Evolutionary conservation across 2,888 invertebrate genomes (phyloP).

Genomic region (Lacanobia oleracea): DNA sequence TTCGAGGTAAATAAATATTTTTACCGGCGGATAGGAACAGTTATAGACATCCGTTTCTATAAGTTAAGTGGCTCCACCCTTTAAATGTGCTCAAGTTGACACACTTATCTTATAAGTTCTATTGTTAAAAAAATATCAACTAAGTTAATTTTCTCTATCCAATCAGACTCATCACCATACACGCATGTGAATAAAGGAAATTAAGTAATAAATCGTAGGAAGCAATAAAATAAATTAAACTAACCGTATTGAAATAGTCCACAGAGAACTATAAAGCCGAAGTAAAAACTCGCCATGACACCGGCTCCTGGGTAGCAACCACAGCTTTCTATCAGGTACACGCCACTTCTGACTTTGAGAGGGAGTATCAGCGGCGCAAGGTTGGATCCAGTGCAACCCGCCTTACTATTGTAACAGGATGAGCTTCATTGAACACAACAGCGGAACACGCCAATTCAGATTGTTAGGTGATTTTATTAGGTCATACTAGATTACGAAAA

Average conservation of each 20-base stretch:
- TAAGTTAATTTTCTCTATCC: background rate
- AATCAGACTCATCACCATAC: background rate
- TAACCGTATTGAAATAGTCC: constrained; percentile 78
- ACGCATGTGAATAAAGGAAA: constrained; percentile 1
- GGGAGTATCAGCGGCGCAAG: constrained; percentile 45
- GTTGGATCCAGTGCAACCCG: constrained; percentile 64
- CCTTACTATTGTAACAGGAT: constrained; percentile 68
- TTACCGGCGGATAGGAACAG: background rate
- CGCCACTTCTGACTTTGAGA: constrained; percentile 62
- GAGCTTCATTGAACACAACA: constrained; percentile 67
- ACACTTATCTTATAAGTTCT: background rate
- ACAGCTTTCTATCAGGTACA: constrained; percentile 62
- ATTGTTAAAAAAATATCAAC: background rate
- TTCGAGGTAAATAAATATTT: constrained; percentile 2
- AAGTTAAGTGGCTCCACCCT: background rate
- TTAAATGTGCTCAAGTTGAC: constrained; percentile 1
- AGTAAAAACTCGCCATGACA: constrained; percentile 52
- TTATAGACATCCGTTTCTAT: background rate
- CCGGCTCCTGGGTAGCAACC: constrained; percentile 31
- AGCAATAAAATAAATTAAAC: constrained; percentile 62
- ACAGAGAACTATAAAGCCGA: constrained; percentile 70
- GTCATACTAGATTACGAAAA: constrained; percentile 59
- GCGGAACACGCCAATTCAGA: constrained; percentile 75
- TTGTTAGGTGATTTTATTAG: constrained; percentile 68
- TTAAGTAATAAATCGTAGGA: constrained; percentile 34